Evolutionary conservation across 1,140 invertebrate species (phyloP), one percentile per base, ranked within the genome.

Genomic region (Aphaenogaster rudis): DNA sequence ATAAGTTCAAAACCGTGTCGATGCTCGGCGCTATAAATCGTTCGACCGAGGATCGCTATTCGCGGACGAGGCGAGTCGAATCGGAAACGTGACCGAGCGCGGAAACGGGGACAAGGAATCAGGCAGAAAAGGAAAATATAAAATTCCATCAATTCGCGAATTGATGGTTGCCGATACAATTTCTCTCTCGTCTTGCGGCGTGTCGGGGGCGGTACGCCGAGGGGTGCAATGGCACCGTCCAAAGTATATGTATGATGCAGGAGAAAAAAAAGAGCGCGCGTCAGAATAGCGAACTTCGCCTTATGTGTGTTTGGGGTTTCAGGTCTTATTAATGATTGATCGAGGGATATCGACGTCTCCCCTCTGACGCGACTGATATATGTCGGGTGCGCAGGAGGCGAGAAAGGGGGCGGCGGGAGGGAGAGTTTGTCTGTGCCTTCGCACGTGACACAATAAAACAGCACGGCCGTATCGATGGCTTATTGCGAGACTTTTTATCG

Each of bases 311-410:
- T 94, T 95, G 94, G 94, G 94, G 94, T 95, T 95, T 94, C 92
- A 93, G 93, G 91, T 92, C 94, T 95, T 95, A 95, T 95, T 95
- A 95, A 95, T 95, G 95, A 95, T 95, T 95, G 95, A 95, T 95
- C 92, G 94, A 91, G 92, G 94, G 94, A 95, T 95, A 95, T 95
- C 93, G 94, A 95, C 94, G 91, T 95, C 93, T 93, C 94, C 94
- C 95, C 93, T 94, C 92, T 93, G 94, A 94, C 92, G 92, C 92
- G 89, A 94, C 94, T 95, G 94, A 95, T 95, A 94, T 94, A 95
- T 95, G 71, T 78, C 90, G 93, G 91, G 91, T 90, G 61, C 6
- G 39, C 39, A 87, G 89, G 63, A 36, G 13, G 7, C 67, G 71
- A 17, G 4, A 36, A 45, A 28, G 66, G n/a, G 64, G n/a, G 39